phyloP scores from a whole-genome alignment of 92 coral and sea anemone species.

The Parazoanthus swiftii region DNA sequence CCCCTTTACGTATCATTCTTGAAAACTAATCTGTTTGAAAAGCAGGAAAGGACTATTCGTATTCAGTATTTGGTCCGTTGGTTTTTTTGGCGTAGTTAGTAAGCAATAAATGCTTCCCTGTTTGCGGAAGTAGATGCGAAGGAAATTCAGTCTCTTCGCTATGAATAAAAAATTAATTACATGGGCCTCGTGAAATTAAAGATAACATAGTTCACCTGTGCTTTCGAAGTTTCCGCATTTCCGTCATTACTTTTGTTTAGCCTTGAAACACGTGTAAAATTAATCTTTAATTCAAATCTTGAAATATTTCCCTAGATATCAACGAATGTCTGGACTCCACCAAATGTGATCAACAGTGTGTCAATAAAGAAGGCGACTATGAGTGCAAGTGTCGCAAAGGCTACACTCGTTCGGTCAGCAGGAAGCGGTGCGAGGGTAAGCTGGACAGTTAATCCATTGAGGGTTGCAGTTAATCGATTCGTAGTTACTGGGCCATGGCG shows the following conservation, averaged over 20 bases:
- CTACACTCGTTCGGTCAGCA: background rate
- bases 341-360: conserved; percentile 11
- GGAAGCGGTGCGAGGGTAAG: conserved; percentile 7
- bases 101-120: no score
- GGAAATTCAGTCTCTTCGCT: no score
- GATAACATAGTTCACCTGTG: background rate
- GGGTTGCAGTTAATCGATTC: no score
- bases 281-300: background rate
- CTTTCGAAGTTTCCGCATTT: background rate
- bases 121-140: no score
- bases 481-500: background rate
- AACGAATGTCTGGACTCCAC: background rate
- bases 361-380: conserved; percentile 18
- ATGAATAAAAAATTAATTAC: no score
- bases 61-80: no score
- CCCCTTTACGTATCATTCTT: no score
- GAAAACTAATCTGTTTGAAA: no score
- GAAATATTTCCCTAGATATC: conserved; percentile 15
- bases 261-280: background rate
- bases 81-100: no score
- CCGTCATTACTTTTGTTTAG: background rate
- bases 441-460: background rate
- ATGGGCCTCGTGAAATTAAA: no score
- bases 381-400: conserved; percentile 19
- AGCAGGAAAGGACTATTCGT: no score